These are phyloP conservation scores for Hippoglossus stenolepis DNA, from an alignment of 2,113 vertebrate genomes.

Conservation along the genomic window DNA sequence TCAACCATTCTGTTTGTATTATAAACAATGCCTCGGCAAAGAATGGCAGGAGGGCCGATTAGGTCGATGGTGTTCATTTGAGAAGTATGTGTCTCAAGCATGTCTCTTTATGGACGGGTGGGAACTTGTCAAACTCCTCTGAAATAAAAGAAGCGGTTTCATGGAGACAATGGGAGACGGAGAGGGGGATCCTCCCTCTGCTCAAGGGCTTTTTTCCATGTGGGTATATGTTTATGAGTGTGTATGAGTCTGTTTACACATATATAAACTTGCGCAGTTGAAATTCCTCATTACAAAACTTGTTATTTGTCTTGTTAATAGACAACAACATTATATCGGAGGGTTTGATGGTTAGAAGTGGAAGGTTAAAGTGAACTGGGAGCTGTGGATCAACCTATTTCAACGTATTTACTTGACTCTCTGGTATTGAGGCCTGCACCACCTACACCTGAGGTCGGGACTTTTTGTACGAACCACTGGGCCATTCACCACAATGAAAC, in stretches of 20 bases:
- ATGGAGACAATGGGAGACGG: slow-evolving; percentile 38
- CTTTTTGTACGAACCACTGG: slow-evolving; percentile 1
- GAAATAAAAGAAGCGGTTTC: slow-evolving; percentile 32
- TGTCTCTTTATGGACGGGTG: slow-evolving; percentile 7
- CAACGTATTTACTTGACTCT: slow-evolving; percentile 19
- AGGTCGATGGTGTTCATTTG: slow-evolving; percentile 17
- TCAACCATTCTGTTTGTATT: slow-evolving; percentile 49
- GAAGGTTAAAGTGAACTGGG: slow-evolving; percentile 11
- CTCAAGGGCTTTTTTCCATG: slow-evolving; percentile 16
- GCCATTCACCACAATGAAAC: slow-evolving; percentile 50
- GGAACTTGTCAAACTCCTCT: slow-evolving; percentile 21
- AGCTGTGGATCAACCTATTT: slow-evolving; percentile 15
- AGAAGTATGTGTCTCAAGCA: slow-evolving; percentile 20
- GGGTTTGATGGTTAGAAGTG: neutral
- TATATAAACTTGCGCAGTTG: neutral
- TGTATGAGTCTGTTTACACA: neutral
- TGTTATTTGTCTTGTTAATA: slow-evolving; percentile 2
- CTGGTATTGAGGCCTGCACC: slow-evolving; percentile 7
- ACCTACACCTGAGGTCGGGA: slow-evolving; percentile 43
- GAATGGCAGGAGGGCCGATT: slow-evolving; percentile 26
- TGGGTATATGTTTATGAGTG: neutral
- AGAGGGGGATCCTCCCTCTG: slow-evolving; percentile 28
- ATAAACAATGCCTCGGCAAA: slow-evolving; percentile 39
- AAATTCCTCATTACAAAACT: slow-evolving; percentile 7
- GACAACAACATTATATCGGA: neutral